Conservation (phyloP, 1,140 invertebrate genomes). For the Sinella curviseta region DNA sequence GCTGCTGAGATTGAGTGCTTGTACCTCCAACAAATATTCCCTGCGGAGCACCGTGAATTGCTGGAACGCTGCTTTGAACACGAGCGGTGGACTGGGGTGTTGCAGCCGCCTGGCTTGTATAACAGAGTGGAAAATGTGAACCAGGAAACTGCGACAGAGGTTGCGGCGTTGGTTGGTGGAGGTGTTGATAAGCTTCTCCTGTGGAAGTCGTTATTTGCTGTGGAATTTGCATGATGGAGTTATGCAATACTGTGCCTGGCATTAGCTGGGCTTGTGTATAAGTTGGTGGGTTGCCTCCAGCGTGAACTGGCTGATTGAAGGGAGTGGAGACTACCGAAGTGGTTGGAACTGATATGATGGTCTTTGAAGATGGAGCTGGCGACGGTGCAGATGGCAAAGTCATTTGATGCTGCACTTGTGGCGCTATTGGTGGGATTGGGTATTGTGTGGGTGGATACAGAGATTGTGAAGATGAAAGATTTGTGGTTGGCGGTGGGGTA, state of each 20-base stretch:
- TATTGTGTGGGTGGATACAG: background rate
- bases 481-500: no score
- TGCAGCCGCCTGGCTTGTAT: background rate
- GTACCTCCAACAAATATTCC: no score
- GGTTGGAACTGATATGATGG: background rate
- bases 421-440: background rate
- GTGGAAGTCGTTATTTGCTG: background rate
- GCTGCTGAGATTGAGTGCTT: no score
- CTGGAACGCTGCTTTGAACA: background rate
- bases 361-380: background rate
- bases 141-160: background rate
- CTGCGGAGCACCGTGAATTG: no score
- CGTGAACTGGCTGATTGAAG: background rate
- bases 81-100: background rate
- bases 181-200: background rate
- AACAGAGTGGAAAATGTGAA: background rate
- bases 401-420: background rate
- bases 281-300: background rate
- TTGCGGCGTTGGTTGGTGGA: background rate
- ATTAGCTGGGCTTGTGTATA: conserved; percentile 20
- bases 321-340: background rate
- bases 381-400: background rate
- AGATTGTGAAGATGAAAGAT: no score
- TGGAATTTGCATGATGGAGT: background rate
- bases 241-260: conserved; percentile 6